Conservation (phyloP, 2,113 vertebrate genomes). For the Myocastor coypus region DNA sequence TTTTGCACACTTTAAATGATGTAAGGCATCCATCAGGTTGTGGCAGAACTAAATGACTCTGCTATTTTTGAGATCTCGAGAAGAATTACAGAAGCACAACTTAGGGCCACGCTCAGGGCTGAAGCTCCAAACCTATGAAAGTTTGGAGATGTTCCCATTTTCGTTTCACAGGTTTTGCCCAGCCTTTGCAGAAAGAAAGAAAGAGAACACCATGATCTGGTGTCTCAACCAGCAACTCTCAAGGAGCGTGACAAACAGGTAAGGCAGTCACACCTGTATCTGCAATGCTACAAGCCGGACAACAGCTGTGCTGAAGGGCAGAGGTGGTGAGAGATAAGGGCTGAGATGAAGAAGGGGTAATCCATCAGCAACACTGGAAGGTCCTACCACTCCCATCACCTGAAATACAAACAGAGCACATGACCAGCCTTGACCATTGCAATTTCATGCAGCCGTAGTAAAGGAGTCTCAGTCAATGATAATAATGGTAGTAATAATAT, state of each 20-base stretch:
- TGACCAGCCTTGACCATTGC: slow-evolving; percentile 88
- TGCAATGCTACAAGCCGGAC: slow-evolving; percentile 98
- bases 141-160: slow-evolving; percentile 69
- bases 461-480: slow-evolving; percentile 84
- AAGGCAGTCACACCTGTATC: slow-evolving; percentile 95
- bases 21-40: not conserved
- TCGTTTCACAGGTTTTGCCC: slow-evolving; percentile 90
- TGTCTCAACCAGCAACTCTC: slow-evolving; percentile 84
- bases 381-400: slow-evolving; percentile 99
- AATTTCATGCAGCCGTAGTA: slow-evolving; percentile 83
- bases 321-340: slow-evolving; percentile 99
- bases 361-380: slow-evolving; percentile 99
- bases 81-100: slow-evolving; percentile 82
- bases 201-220: slow-evolving; percentile 85
- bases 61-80: slow-evolving; percentile 83
- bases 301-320: slow-evolving; percentile 99
- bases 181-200: slow-evolving; percentile 89
- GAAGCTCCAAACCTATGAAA: slow-evolving; percentile 68
- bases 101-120: slow-evolving; percentile 79
- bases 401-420: slow-evolving; percentile 91
- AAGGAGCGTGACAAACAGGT: slow-evolving; percentile 86
- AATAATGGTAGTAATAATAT: slow-evolving; percentile 65
- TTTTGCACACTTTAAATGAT: slow-evolving; percentile 45
- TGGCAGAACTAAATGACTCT: slow-evolving; percentile 69
- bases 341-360: slow-evolving; percentile 99